Percentiles rank a stretch among this genome's conserved stretches.
These are phyloP conservation scores for Acanthacorydalis orientalis DNA, from an alignment of 2,888 invertebrate species.

Conservation along the genomic window DNA sequence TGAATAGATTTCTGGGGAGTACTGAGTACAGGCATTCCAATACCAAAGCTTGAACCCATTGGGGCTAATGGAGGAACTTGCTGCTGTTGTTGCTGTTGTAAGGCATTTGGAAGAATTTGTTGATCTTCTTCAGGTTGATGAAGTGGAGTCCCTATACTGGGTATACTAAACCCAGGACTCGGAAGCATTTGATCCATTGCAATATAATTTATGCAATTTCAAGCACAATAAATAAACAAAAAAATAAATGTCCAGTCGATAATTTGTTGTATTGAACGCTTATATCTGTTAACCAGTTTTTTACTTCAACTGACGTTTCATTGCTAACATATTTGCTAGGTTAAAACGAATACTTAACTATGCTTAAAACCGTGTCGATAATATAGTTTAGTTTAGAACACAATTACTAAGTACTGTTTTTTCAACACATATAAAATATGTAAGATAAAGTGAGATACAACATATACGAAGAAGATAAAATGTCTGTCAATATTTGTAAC, in stretches of 20 bases:
- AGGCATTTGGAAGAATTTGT: slow-evolving; percentile 69
- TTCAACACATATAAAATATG: too few relatives aligned
- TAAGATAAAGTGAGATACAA: too few relatives aligned
- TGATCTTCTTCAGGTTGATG: slow-evolving; percentile 87
- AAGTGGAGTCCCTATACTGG: slow-evolving; percentile 76
- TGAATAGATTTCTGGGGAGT: slow-evolving; percentile 58
- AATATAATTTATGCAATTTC: background rate
- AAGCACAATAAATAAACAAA: background rate
- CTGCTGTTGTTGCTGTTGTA: slow-evolving; percentile 48
- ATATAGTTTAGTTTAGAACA: background rate
- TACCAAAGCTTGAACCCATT: slow-evolving; percentile 35
- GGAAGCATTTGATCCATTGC: slow-evolving; percentile 75
- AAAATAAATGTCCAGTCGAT: background rate
- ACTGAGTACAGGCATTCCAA: slow-evolving; percentile 43
- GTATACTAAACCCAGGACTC: slow-evolving; percentile 77
- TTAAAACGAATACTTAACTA: too few relatives aligned
- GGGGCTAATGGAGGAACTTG: slow-evolving; percentile 37
- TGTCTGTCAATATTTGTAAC: too few relatives aligned
- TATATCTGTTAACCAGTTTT: background rate
- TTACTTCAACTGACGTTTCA: too few relatives aligned
- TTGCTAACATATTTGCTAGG: background rate
- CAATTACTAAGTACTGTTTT: too few relatives aligned
- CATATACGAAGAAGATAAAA: too few relatives aligned
- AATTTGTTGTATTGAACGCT: background rate
- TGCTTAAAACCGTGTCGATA: too few relatives aligned